Conservation (phyloP, 1,140 invertebrate genomes). For the Monochamus saltuarius region DNA sequence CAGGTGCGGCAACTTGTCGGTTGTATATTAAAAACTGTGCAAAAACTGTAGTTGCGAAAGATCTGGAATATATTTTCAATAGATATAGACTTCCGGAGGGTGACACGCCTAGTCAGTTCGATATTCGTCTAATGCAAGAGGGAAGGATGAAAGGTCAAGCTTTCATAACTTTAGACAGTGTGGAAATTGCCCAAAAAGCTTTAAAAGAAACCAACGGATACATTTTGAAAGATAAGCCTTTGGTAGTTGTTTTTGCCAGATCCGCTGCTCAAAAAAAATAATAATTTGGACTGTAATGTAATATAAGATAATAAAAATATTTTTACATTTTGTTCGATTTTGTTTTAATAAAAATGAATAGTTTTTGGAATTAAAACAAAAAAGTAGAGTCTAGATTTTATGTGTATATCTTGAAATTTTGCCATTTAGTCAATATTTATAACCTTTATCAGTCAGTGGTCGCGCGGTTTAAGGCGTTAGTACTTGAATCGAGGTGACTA, state of each 20-base stretch:
- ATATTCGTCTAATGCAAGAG: constrained; percentile 90
- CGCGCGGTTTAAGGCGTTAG: too few relatives aligned
- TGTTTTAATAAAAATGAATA: too few relatives aligned
- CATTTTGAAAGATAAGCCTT: constrained; percentile 83
- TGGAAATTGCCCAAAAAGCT: constrained; percentile 72
- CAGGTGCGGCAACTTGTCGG: constrained; percentile 76
- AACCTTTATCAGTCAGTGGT: too few relatives aligned
- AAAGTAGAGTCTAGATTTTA: too few relatives aligned
- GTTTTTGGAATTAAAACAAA: too few relatives aligned
- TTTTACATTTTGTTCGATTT: too few relatives aligned
- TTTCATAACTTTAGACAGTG: constrained; percentile 80
- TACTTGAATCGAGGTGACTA: too few relatives aligned
- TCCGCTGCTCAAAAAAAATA: constrained; percentile 38
- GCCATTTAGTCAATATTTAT: too few relatives aligned
- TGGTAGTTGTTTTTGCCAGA: constrained; percentile 89
- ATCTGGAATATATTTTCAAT: constrained; percentile 79
- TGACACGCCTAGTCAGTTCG: constrained; percentile 64
- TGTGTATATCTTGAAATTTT: too few relatives aligned
- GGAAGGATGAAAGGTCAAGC: constrained; percentile 96
- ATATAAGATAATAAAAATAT: too few relatives aligned
- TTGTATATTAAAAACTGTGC: constrained; percentile 92
- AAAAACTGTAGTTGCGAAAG: constrained; percentile 73
- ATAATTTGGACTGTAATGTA: not conserved
- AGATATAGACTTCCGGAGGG: constrained; percentile 53
- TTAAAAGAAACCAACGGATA: constrained; percentile 87